Evolutionary conservation across 2,113 vertebrate species (phyloP).

Genomic region (Eolophus roseicapilla): DNA sequence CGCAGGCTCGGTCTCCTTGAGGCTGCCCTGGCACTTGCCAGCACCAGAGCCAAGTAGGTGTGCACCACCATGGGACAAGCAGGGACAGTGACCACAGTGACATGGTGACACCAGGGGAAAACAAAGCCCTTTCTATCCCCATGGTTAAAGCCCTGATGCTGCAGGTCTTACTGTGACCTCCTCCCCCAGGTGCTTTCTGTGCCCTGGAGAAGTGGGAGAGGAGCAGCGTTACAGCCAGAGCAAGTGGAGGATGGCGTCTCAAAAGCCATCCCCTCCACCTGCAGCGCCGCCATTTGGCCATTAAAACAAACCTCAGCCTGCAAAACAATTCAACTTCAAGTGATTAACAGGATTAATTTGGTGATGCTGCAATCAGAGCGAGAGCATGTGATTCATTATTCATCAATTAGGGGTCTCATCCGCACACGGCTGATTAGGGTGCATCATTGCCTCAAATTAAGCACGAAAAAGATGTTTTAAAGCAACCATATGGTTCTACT

Average conservation of each 20-base stretch:
- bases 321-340: conserved; percentile 48
- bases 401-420: conserved; percentile 67
- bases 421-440: conserved; percentile 64
- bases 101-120: fast-evolving
- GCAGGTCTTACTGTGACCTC: neutral
- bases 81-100: neutral
- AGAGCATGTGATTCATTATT: conserved; percentile 55
- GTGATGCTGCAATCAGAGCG: conserved; percentile 54
- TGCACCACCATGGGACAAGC: fast-evolving
- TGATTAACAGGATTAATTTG: conserved; percentile 68
- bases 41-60: neutral
- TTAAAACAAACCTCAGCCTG: neutral
- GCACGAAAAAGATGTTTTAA: conserved; percentile 68
- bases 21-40: neutral
- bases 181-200: neutral
- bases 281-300: neutral
- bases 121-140: fast-evolving
- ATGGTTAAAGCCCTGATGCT: fast-evolving
- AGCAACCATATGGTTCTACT: conserved; percentile 72
- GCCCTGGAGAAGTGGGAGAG: neutral
- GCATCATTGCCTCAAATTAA: conserved; percentile 78
- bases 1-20: fast-evolving
- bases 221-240: neutral
- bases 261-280: conserved; percentile 42
- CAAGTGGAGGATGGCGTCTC: neutral